Evolutionary conservation across 2,888 invertebrate genomes (phyloP), one percentile per base, ranked within the genome.

Genomic region (Electrophaes corylata): DNA sequence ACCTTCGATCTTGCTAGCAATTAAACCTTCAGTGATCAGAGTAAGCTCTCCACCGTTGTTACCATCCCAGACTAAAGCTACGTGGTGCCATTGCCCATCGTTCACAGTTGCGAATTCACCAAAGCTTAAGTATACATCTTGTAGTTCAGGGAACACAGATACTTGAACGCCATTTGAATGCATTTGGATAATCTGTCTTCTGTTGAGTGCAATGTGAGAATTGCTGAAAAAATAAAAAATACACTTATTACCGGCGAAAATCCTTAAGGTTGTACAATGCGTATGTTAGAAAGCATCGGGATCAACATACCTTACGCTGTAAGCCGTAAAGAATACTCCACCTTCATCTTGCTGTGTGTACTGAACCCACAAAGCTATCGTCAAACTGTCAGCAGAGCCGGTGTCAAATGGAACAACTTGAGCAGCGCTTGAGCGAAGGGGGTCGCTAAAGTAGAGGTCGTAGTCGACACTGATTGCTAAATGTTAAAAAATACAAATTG

Each of bases 391-490:
- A 55, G 95, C 94, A 12, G 94, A 94, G 3, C 94, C 94, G 11
- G 95, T 95, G 69, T 95, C 95, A 89, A 99, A 98, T 51, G 98
- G 98, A 75, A 98, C 96, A 11, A 97, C 95, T 87, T 98, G 96
- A 19, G 98, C 96, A 3, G 98, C 99, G 70, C 97, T 97, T 60
- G 98, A 97, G 11, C 98, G 95, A 11, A 96, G 93, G 43, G 96
- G 95, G 80, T 98, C 98, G 75, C 97, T 97, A 87, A 99, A 98
- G 94, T 97, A 97, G 8, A 99, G 92, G 81, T 99, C 99, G 83
- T 99, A 99, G 86, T 99, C 98, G n/a, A 98, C 97, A 88, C 98
- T 98, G 70, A 99, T 97, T n/a, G 97, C 97, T 97, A 88, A 39
- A 94, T 51, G 3, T 12, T 31, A 16, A n/a, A 4, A 20, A 29